Evolutionary conservation across 2,113 vertebrate species (phyloP).

Genomic region (Melozone crissalis): DNA sequence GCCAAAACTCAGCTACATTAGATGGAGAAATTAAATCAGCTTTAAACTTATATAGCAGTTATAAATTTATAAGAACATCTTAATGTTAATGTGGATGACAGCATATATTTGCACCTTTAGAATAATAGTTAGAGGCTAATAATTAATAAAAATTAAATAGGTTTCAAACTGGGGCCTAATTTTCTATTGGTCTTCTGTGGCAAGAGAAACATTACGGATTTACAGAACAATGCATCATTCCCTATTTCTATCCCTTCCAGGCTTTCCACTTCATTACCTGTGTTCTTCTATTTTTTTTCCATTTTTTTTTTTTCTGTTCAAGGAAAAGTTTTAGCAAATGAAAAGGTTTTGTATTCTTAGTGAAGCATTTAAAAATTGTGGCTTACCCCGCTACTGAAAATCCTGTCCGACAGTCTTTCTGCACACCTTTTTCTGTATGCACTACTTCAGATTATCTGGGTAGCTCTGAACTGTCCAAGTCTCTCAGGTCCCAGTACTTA

Average conservation of each 20-base stretch:
- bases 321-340: neutral
- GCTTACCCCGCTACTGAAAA: neutral
- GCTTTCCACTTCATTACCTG: neutral
- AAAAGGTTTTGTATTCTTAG: neutral
- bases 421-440: neutral
- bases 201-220: neutral
- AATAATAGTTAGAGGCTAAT: neutral
- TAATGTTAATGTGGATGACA: neutral
- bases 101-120: neutral
- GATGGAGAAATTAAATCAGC: neutral
- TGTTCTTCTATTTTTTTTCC: rapidly evolving
- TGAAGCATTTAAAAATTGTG: neutral
- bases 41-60: neutral
- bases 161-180: neutral
- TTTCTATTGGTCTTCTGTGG: neutral
- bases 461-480: neutral
- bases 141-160: neutral
- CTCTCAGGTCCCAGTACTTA: neutral
- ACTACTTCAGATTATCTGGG: neutral
- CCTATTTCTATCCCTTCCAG: neutral
- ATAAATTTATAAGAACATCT: neutral
- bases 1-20: neutral
- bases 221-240: neutral
- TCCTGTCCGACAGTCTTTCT: neutral
- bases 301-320: neutral